Evolutionary conservation across 2,797 vertebrate genomes (phyloP), one percentile per base, ranked within the genome.

Genomic region (Numenius phaeopus): DNA sequence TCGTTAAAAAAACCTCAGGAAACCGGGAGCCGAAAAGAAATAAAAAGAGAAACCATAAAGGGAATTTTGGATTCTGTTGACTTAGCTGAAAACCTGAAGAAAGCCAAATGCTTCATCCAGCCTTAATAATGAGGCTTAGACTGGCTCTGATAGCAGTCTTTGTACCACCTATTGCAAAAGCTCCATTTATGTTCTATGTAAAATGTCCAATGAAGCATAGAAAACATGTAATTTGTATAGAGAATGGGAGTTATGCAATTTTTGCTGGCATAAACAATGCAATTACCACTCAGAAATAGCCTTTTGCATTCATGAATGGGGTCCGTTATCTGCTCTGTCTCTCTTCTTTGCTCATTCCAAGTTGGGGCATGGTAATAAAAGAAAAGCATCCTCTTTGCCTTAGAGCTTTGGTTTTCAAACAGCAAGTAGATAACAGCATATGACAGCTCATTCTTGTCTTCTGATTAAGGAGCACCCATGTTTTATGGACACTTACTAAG

Each of bases 181-280:
- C 47, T 90, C 83, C 79, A 89, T 96, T 97, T 96, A 91, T 86
- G 52, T 81, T 91, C 92, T 92, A 67, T 64, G 86, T 78, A 93
- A 96, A 94, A 95, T 88, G 79, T 83, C 91, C 92, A 97, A 72
- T 78, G 95, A 97, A 97, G 90, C 92, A 92, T 84, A 94, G 86
- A 95, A 96, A 96, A 88, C 94, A 85, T 87, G 79, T 78, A 92
- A 96, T 97, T 96, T 97, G 76, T 92, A 34, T 47, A 94, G 73
- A 91, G 72, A 97, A 95, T 92, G 55, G 86, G 82, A 92, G 90
- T 93, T 95, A 87, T 42, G 57, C 67, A 91, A 62, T 94, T 92
- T 96, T 96, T 94, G 24, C 77, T 95, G 90, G 92, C 96, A 97
- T 91, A 96, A 97, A 97, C 96, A 96, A 95, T 95, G 83, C 83